Evolutionary conservation across 2,888 invertebrate genomes (phyloP), one percentile per base, ranked within the genome.

Genomic region (Octonoba sinensis): DNA sequence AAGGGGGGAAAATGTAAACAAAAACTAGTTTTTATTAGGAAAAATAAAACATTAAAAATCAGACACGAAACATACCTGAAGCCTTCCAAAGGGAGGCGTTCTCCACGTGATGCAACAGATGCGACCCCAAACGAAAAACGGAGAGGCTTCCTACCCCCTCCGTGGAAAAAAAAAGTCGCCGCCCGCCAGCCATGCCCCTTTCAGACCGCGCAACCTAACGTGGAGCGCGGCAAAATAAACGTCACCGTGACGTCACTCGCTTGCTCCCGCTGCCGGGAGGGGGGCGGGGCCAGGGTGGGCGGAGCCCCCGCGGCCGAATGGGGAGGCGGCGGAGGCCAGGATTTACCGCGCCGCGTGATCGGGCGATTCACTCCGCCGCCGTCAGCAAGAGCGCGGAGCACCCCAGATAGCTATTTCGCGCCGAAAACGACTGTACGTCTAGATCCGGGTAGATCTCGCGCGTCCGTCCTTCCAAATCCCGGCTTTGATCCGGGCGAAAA

Each of bases 291-390:
- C 18, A 13, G 16, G 6, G 46, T n/a, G 18, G 46, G 62, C 49
- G 69, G 22, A 46, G 22, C 3, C 62, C 20, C 46, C 11, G 54
- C 51, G 51, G n/a, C 51, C 70, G 59, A 75, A 75, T 75, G 70
- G 71, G 51, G 60, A 51, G n/a, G 57, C 44, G 75, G 70, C 49
- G 56, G 22, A 20, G 69, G 56, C 27, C 62, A 75, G 82, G 82
- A 82, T 82, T 82, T 82, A 75, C 75, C 70, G 76, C 65, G 70
- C 82, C 70, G 70, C 82, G 82, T 76, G 82, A 76, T 70, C 71
- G 70, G 62, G 57, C 69, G 67, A 69, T 70, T 69, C 75, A 64
- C 70, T 74, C 70, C 15, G 18, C 18, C 22, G 62, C 27, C 65
- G 60, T 67, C 75, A 65, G 75, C 74, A 57, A 44, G 49, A 60